Percentiles rank a stretch among this genome's conserved stretches.
phyloP scores from a whole-genome alignment of 2,888 invertebrate genomes.

The Chironomus tentans region DNA sequence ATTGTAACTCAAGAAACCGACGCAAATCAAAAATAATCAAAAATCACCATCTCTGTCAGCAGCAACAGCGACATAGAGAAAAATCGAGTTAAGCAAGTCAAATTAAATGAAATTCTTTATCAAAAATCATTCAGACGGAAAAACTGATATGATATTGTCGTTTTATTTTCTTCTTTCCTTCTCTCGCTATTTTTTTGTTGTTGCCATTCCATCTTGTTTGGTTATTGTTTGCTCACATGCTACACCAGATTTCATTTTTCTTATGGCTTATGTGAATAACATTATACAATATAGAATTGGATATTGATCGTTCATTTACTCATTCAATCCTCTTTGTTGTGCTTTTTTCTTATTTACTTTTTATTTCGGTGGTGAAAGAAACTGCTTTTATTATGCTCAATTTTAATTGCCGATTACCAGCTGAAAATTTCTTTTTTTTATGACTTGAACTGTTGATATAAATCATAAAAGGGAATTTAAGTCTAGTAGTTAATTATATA shows the following conservation, averaged over 20 bases:
- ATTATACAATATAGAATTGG: background rate
- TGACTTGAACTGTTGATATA: too few relatives aligned
- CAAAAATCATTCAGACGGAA: background rate
- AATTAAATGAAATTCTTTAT: slow-evolving; percentile 8
- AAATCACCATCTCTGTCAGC: too few relatives aligned
- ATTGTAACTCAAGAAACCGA: too few relatives aligned
- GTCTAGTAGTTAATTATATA: too few relatives aligned
- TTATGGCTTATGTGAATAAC: background rate
- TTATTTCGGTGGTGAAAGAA: too few relatives aligned
- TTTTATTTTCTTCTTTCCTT: background rate
- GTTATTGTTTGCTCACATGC: background rate
- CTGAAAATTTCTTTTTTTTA: too few relatives aligned
- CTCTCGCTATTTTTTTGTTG: background rate
- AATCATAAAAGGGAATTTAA: too few relatives aligned
- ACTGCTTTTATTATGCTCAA: too few relatives aligned
- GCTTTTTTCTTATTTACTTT: too few relatives aligned
- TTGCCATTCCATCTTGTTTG: background rate
- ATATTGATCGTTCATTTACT: background rate
- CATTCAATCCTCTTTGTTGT: too few relatives aligned
- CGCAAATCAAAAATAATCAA: too few relatives aligned
- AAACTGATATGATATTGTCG: background rate
- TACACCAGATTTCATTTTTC: background rate
- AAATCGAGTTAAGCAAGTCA: background rate
- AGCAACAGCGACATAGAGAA: background rate
- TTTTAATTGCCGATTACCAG: too few relatives aligned